Conservation (phyloP, 92 coral and sea anemone species). For the Actinernus sp. region DNA sequence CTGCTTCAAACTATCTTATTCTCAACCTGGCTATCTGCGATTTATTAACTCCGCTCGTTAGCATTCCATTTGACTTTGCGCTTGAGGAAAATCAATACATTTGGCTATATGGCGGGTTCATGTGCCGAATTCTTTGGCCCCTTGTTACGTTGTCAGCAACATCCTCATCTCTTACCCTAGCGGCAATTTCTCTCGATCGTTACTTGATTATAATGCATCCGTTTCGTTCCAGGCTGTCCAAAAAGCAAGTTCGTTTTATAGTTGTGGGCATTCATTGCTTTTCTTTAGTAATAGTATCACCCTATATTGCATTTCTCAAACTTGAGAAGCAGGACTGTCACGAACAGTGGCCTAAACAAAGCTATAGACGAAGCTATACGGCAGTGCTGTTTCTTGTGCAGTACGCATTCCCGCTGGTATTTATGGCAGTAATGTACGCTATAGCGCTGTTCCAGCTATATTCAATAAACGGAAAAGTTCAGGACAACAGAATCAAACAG, state of each 20-base stretch:
- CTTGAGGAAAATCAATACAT: slow-evolving; percentile 45
- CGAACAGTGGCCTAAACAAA: slow-evolving; percentile 67
- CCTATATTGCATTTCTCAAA: slow-evolving; percentile 23
- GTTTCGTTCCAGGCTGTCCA: slow-evolving; percentile 36
- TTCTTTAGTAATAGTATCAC: slow-evolving; percentile 20
- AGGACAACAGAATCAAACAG: not conserved
- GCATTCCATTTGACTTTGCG: slow-evolving; percentile 76
- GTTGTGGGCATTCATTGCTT: slow-evolving; percentile 9
- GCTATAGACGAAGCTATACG: slow-evolving; percentile 77
- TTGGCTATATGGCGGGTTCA: slow-evolving; percentile 68
- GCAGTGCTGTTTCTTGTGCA: slow-evolving; percentile 73
- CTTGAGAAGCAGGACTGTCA: slow-evolving; percentile 42
- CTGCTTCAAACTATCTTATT: slow-evolving; percentile 48
- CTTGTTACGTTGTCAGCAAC: slow-evolving; percentile 66
- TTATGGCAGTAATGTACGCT: slow-evolving; percentile 74
- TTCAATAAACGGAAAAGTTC: slow-evolving; percentile 18
- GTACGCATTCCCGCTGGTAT: slow-evolving; percentile 78
- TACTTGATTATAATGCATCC: slow-evolving; percentile 70
- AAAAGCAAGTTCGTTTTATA: slow-evolving; percentile 19
- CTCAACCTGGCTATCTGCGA: slow-evolving; percentile 92
- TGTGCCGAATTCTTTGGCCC: slow-evolving; percentile 80
- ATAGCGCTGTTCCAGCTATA: slow-evolving; percentile 62
- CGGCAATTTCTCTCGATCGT: slow-evolving; percentile 82
- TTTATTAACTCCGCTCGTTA: slow-evolving; percentile 74
- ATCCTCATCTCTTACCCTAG: slow-evolving; percentile 75